A percentile compares a stretch with the other conserved stretches of the same genome.
Evolutionary conservation across 2,113 vertebrate species (phyloP).

Genomic region (Galemys pyrenaicus): DNA sequence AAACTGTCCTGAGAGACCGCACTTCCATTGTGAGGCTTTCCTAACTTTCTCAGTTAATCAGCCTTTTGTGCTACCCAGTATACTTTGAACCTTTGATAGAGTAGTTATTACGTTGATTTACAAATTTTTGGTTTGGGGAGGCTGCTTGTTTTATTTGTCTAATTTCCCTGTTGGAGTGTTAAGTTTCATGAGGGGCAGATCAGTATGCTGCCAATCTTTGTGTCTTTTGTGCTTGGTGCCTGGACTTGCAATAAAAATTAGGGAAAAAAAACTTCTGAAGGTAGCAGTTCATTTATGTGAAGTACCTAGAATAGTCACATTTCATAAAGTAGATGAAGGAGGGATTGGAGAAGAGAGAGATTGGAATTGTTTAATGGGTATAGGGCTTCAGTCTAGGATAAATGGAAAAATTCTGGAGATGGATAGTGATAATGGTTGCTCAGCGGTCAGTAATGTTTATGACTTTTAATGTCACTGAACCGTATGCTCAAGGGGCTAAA

Average conservation of each 20-base stretch:
- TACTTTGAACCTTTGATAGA: neutral
- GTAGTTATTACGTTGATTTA: neutral
- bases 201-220: neutral
- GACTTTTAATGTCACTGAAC: neutral
- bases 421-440: neutral
- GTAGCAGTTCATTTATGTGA: neutral
- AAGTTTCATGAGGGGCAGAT: neutral
- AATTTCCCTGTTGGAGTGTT: neutral
- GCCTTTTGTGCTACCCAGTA: neutral
- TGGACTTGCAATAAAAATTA: slow-evolving; percentile 20
- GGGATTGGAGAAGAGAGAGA: neutral
- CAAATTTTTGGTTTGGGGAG: neutral
- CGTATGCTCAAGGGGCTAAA: neutral
- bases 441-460: neutral
- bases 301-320: neutral
- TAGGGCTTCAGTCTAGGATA: too few species aligned
- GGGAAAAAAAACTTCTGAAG: neutral
- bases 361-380: neutral
- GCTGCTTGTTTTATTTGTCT: neutral
- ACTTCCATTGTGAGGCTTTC: neutral
- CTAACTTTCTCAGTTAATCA: neutral
- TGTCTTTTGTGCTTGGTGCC: neutral
- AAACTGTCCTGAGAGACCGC: neutral
- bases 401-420: too few species aligned
- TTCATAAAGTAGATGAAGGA: too few species aligned